These are phyloP conservation scores for Pleuronectes platessa DNA, from an alignment of 2,113 vertebrate species.

Conservation along the genomic window DNA sequence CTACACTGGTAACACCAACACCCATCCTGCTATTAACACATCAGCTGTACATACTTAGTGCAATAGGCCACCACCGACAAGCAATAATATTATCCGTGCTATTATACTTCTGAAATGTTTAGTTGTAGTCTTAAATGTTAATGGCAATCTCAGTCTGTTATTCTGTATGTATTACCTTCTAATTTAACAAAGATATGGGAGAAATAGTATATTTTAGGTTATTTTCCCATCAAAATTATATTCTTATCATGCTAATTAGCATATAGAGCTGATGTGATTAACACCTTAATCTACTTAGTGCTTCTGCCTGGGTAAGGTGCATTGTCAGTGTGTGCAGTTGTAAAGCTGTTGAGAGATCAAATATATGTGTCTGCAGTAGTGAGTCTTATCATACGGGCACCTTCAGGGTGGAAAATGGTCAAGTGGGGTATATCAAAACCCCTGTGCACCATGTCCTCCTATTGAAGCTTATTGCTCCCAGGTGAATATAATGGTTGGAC, in stretches of 20 bases:
- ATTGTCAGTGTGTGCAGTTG: neutral
- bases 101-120: neutral
- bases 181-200: neutral
- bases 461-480: neutral
- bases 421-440: neutral
- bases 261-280: neutral
- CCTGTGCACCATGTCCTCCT: neutral
- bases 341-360: neutral
- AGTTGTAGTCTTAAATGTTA: neutral
- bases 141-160: neutral
- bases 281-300: neutral
- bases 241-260: neutral
- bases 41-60: conserved; percentile 53
- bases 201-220: neutral
- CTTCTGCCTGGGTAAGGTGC: neutral
- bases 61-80: conserved; percentile 46
- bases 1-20: conserved; percentile 72
- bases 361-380: neutral
- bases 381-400: neutral
- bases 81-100: neutral
- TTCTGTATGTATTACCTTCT: neutral
- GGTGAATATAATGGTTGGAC: too few species aligned
- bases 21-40: conserved; percentile 70
- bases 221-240: neutral
- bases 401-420: neutral